Evolutionary conservation across 2,888 invertebrate genomes (phyloP).

Genomic region (Rapana venosa): DNA sequence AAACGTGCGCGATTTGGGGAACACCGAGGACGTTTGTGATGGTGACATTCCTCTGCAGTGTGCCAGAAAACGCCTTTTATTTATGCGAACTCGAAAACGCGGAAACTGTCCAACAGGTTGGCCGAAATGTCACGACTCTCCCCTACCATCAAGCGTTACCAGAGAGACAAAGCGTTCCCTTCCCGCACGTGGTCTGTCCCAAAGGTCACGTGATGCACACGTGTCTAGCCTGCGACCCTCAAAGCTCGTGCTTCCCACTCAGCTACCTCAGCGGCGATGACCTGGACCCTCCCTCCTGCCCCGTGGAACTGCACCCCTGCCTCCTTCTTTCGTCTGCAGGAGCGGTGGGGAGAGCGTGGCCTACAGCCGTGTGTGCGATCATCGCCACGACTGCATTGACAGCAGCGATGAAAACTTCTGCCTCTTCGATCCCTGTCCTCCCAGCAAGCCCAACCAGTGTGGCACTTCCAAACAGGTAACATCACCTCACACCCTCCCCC

Average conservation of each 20-base stretch:
- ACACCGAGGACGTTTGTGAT: background rate
- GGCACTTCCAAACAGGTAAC: background rate
- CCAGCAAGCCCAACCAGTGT: background rate
- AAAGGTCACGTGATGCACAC: conserved; percentile 17
- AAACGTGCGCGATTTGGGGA: background rate
- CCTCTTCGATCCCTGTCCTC: background rate
- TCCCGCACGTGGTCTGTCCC: conserved; percentile 4
- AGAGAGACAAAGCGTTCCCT: background rate
- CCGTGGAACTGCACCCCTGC: background rate
- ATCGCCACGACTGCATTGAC: conserved; percentile 19
- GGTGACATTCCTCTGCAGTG: background rate
- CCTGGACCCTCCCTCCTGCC: background rate
- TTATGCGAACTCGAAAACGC: background rate
- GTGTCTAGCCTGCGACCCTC: conserved; percentile 6
- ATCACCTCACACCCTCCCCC: no score
- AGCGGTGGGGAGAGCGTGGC: background rate
- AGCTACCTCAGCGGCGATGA: conserved; percentile 19
- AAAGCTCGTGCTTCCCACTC: conserved; percentile 4
- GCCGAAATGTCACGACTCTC: no score
- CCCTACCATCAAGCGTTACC: background rate
- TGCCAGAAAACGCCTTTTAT: no score
- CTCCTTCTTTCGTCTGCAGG: background rate
- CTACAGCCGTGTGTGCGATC: background rate
- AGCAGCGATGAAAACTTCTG: conserved; percentile 13
- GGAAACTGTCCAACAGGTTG: background rate